phyloP scores from a whole-genome alignment of 1,140 invertebrate genomes.

The Ectropis grisescens region DNA sequence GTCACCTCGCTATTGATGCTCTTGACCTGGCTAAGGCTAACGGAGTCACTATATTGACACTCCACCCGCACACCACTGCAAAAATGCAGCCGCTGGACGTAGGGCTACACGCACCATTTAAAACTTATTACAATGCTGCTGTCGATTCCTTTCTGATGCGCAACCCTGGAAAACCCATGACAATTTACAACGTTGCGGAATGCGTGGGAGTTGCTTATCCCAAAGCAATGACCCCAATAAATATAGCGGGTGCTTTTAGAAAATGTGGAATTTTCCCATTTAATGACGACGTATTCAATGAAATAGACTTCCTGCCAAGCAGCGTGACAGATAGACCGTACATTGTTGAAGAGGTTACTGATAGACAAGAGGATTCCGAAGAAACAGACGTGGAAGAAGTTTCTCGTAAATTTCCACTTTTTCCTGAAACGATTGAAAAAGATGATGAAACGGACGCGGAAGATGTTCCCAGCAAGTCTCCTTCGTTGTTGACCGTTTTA shows the following conservation, averaged over 20 bases:
- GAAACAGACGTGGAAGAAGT: no score
- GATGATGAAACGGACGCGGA: no score
- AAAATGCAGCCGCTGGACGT: constrained; percentile 18
- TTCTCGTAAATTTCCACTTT: no score
- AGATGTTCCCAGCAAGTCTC: no score
- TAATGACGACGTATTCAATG: constrained; percentile 4
- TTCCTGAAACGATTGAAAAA: no score
- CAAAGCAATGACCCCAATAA: constrained; percentile 11
- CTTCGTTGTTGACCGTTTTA: no score
- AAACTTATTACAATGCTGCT: constrained; percentile 19
- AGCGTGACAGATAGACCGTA: constrained; percentile 4
- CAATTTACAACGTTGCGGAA: constrained; percentile 10
- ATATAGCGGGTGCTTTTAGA: constrained; percentile 10
- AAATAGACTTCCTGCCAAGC: constrained; percentile 8
- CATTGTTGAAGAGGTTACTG: no score
- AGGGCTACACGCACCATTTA: constrained; percentile 42
- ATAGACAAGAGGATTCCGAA: no score
- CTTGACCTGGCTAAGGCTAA: constrained; percentile 20
- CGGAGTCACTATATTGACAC: constrained; percentile 29
- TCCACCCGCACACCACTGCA: constrained; percentile 46
- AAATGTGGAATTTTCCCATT: constrained; percentile 14
- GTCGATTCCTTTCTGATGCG: constrained; percentile 8
- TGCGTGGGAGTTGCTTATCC: constrained; percentile 7
- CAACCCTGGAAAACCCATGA: constrained; percentile 5
- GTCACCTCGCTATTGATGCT: constrained; percentile 25